Conservation (phyloP, 2,797 vertebrate genomes). For the Sebastes alutus region DNA sequence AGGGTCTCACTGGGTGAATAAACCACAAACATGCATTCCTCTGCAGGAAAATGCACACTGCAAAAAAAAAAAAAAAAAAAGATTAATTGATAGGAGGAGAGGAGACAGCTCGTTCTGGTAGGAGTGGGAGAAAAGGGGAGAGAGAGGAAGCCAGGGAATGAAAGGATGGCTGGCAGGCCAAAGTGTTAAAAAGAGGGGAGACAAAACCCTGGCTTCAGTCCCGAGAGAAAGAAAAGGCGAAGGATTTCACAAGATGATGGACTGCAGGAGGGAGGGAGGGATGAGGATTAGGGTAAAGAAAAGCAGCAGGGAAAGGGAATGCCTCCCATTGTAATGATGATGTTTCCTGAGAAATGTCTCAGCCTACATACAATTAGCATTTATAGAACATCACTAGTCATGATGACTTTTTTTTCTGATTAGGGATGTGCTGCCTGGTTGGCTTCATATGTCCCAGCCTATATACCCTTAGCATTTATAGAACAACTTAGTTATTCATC, state of each 20-base stretch:
- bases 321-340: slow-evolving; percentile 73
- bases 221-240: slow-evolving; percentile 68
- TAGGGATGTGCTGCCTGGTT: background rate
- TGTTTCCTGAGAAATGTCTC: slow-evolving; percentile 62
- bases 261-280: slow-evolving; percentile 65
- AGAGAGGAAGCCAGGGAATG: slow-evolving; percentile 55
- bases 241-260: slow-evolving; percentile 79
- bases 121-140: slow-evolving; percentile 35
- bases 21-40: slow-evolving; percentile 74
- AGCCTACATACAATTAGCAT: slow-evolving; percentile 12
- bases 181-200: slow-evolving; percentile 67
- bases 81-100: slow-evolving; percentile 74
- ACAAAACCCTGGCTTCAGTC: slow-evolving; percentile 70
- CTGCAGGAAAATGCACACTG: slow-evolving; percentile 55
- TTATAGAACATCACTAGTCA: no score
- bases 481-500: no score
- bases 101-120: slow-evolving; percentile 63
- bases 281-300: slow-evolving; percentile 68
- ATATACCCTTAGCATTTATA: no score
- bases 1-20: slow-evolving; percentile 66
- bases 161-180: slow-evolving; percentile 72
- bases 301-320: slow-evolving; percentile 69
- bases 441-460: no score
- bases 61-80: slow-evolving; percentile 24
- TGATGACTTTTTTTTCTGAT: background rate